A percentile compares a stretch with the other conserved stretches of the same genome.
phyloP scores from a whole-genome alignment of 2,888 invertebrate species.

The Coenonympha glycerion region DNA sequence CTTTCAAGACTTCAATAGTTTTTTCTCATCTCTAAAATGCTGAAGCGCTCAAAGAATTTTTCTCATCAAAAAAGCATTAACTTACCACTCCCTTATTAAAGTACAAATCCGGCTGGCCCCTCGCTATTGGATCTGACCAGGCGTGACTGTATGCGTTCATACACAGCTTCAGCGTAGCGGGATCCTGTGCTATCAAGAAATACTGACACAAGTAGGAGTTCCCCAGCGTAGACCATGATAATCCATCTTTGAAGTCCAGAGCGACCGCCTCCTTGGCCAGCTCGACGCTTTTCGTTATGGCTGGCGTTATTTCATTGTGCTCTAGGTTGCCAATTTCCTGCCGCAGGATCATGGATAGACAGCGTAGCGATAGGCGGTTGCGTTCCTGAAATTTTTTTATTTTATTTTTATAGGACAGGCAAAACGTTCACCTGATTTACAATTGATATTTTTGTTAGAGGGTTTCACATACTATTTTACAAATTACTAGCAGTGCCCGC shows the following conservation, averaged over 20 bases:
- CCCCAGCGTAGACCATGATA: conserved; percentile 89
- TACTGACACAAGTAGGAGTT: conserved; percentile 89
- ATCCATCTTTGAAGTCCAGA: conserved; percentile 84
- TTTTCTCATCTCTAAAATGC: too few relatives aligned
- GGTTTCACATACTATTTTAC: too few relatives aligned
- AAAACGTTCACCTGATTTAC: too few relatives aligned
- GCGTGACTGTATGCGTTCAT: conserved; percentile 89
- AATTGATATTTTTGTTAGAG: too few relatives aligned
- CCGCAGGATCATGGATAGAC: conserved; percentile 86
- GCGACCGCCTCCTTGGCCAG: conserved; percentile 89
- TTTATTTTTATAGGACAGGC: too few relatives aligned
- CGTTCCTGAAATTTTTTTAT: conserved; percentile 69
- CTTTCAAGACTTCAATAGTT: too few relatives aligned
- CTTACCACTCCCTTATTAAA: conserved; percentile 90
- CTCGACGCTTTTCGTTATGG: conserved; percentile 82
- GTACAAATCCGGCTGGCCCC: conserved; percentile 85
- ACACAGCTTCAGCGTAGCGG: conserved; percentile 81
- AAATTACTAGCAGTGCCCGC: too few relatives aligned
- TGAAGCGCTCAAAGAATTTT: too few relatives aligned
- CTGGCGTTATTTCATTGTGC: conserved; percentile 71
- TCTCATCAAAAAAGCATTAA: conserved; percentile 30
- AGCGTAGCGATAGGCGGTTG: conserved; percentile 85
- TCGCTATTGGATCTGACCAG: conserved; percentile 80
- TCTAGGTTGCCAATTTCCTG: conserved; percentile 72
- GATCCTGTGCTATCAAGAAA: conserved; percentile 84